A percentile compares a stretch with the other conserved stretches of the same genome.
phyloP scores from a whole-genome alignment of 2,113 vertebrate genomes.

The Pandion haliaetus region DNA sequence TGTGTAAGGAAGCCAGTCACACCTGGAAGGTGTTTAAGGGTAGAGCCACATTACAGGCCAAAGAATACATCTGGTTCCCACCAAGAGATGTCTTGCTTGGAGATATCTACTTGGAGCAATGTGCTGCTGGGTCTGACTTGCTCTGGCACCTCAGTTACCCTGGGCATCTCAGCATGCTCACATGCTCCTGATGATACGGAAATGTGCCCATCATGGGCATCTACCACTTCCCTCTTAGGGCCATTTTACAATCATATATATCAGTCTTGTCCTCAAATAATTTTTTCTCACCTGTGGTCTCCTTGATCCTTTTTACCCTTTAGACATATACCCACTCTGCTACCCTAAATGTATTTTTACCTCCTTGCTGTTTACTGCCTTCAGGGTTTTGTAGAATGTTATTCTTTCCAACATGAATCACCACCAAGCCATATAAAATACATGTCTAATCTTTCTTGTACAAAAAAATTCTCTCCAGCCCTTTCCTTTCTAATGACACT shows the following conservation, averaged over 20 bases:
- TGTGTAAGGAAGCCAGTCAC: background rate
- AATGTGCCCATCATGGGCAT: background rate
- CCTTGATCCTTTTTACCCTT: background rate
- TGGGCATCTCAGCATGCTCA: background rate
- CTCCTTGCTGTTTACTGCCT: background rate
- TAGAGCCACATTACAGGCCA: background rate
- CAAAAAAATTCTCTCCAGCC: background rate
- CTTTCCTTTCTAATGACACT: background rate
- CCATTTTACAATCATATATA: background rate
- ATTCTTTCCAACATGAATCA: background rate
- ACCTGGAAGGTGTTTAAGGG: background rate
- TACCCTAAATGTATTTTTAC: background rate
- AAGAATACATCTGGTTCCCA: background rate
- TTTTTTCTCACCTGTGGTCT: background rate
- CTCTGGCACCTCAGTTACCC: background rate
- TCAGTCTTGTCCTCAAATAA: background rate
- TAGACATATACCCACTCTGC: accelerated
- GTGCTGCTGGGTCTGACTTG: background rate
- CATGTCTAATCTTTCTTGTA: background rate
- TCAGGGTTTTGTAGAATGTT: background rate
- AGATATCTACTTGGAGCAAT: background rate
- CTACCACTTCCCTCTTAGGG: background rate
- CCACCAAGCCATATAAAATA: background rate
- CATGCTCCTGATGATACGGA: background rate
- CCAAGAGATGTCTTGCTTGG: background rate